Evolutionary conservation across 2,888 invertebrate genomes (phyloP).

Genomic region (Anorthoa munda): DNA sequence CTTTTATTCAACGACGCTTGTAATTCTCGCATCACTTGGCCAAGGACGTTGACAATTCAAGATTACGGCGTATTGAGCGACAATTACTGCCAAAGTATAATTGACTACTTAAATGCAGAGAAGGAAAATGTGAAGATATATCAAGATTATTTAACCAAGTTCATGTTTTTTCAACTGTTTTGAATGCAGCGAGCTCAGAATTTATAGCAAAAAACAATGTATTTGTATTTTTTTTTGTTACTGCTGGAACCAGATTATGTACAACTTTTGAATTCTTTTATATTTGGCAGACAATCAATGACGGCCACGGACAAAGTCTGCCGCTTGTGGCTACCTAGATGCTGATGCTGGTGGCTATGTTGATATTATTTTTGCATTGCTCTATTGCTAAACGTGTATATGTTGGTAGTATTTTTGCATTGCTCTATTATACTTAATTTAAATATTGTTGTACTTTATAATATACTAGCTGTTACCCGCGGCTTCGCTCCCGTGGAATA

Average conservation of each 20-base stretch:
- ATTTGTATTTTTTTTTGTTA: background rate
- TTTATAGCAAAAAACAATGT: background rate
- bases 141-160: slow-evolving; percentile 1
- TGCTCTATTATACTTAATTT: no score
- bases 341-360: no score
- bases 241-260: background rate
- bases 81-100: slow-evolving; percentile 26
- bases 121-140: slow-evolving; percentile 1
- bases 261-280: no score
- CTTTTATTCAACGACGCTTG: slow-evolving; percentile 11
- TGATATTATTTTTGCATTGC: no score
- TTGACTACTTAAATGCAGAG: background rate
- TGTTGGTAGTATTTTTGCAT: no score
- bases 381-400: no score
- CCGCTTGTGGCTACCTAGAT: no score
- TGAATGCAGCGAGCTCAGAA: background rate
- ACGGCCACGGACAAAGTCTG: no score
- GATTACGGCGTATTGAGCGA: slow-evolving; percentile 21
- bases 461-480: no score
- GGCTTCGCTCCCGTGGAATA: no score
- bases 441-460: no score
- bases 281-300: no score
- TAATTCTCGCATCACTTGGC: slow-evolving; percentile 20
- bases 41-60: slow-evolving; percentile 24
- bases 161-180: background rate